phyloP scores from a whole-genome alignment of 2,113 vertebrate genomes.

The Scalopus aquaticus region DNA sequence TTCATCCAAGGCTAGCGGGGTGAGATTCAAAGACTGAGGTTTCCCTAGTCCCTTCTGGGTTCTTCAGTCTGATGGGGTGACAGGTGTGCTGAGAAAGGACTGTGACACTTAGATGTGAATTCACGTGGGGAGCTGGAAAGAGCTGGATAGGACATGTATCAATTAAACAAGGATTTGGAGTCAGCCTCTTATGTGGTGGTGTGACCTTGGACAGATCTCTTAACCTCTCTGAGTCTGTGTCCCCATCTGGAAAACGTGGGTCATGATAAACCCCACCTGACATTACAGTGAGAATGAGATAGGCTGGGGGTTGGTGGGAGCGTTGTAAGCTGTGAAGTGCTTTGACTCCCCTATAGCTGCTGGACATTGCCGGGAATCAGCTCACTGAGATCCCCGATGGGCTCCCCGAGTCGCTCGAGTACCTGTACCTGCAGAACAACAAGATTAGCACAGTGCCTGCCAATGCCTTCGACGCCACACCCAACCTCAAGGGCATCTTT shows the following conservation, averaged over 20 bases:
- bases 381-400: slow-evolving; percentile 92
- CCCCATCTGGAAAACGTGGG: background rate
- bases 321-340: background rate
- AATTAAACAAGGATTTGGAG: background rate
- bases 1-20: background rate
- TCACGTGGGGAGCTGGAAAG: background rate
- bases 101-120: background rate
- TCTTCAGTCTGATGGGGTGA: background rate
- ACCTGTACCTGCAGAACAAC: slow-evolving; percentile 95
- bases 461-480: slow-evolving; percentile 93
- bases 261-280: background rate
- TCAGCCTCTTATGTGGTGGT: background rate
- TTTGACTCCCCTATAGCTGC: slow-evolving; percentile 84
- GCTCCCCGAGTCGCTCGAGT: slow-evolving; percentile 94
- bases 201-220: background rate
- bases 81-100: background rate
- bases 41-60: background rate
- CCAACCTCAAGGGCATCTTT: slow-evolving; percentile 96
- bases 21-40: background rate
- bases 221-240: background rate
- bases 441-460: slow-evolving; percentile 90
- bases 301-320: background rate
- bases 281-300: background rate
- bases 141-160: background rate
- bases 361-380: slow-evolving; percentile 95